phyloP scores from a whole-genome alignment of 2,888 invertebrate genomes.

The Pristionchus arcanus region DNA sequence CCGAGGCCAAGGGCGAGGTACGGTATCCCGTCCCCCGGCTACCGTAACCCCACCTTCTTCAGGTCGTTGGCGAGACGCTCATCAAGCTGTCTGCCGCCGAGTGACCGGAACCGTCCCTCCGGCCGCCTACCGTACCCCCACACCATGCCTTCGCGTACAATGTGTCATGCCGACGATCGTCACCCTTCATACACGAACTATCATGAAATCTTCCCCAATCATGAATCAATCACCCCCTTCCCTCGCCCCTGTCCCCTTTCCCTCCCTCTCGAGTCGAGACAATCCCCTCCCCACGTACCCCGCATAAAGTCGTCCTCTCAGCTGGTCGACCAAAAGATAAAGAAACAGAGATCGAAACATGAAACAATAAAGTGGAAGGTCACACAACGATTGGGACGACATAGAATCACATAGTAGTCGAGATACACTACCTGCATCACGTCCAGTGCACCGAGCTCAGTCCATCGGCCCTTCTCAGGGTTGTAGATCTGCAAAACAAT shows the following conservation, averaged over 20 bases:
- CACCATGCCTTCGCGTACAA: background rate
- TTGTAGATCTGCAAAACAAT: conserved; percentile 88
- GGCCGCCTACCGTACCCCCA: background rate
- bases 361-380: background rate
- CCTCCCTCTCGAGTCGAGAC: background rate
- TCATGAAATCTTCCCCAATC: background rate
- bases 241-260: background rate
- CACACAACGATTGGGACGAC: background rate
- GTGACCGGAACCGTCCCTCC: background rate
- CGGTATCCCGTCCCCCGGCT: background rate
- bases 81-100: conserved; percentile 55
- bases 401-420: too few relatives aligned
- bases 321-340: background rate
- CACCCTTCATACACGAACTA: background rate
- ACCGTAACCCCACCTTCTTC: background rate
- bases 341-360: background rate
- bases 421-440: conserved; percentile 88
- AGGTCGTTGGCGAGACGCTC: conserved; percentile 52
- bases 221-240: background rate
- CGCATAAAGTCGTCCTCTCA: conserved; percentile 15
- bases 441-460: conserved; percentile 96
- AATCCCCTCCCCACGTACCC: background rate
- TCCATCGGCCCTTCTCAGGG: conserved; percentile 98
- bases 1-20: conserved; percentile 47
- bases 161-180: conserved; percentile 11